phyloP scores from a whole-genome alignment of 1,140 invertebrate species.

The Paraescarpia echinospica region DNA sequence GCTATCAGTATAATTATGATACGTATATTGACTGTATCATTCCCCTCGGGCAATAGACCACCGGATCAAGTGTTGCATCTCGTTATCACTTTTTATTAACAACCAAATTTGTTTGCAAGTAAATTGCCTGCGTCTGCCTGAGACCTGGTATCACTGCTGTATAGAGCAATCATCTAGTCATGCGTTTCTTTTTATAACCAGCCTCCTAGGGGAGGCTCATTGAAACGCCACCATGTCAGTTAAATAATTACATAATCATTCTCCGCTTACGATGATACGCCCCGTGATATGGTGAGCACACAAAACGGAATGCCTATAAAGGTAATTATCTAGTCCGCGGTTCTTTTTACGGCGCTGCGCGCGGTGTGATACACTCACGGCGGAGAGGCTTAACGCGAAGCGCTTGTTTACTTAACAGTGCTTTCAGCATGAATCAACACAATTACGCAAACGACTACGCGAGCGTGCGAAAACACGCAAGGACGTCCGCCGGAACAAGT shows the following conservation, averaged over 20 bases:
- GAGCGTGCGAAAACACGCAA: neutral
- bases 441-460: neutral
- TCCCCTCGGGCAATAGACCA: neutral
- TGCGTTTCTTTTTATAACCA: neutral
- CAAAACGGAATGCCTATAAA: neutral
- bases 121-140: neutral
- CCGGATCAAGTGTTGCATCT: neutral
- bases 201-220: neutral
- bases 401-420: neutral
- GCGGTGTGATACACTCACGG: neutral
- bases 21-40: neutral
- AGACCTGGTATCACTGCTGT: neutral
- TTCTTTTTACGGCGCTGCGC: neutral
- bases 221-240: neutral
- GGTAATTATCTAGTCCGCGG: neutral
- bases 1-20: neutral
- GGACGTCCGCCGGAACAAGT: neutral
- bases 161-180: neutral
- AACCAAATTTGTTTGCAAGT: neutral
- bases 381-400: neutral
- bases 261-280: neutral
- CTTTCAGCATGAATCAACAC: neutral
- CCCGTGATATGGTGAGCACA: neutral
- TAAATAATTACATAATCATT: neutral
- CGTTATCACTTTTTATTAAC: neutral